These are phyloP conservation scores for Adelphocoris suturalis DNA, from an alignment of 2,888 invertebrate genomes.

Conservation along the genomic window DNA sequence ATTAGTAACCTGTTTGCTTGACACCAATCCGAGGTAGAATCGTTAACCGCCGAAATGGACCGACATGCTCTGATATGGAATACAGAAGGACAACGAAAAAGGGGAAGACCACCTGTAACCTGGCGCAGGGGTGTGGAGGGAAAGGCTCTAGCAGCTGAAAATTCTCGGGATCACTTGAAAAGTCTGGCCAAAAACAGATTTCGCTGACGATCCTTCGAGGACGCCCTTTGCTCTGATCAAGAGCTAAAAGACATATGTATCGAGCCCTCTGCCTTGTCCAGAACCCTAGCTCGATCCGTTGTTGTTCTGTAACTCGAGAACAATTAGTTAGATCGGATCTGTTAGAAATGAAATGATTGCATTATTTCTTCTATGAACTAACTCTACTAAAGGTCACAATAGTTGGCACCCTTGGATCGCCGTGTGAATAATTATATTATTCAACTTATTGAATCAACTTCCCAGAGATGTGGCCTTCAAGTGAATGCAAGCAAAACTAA, in stretches of 20 bases:
- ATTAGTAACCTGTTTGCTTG: too few species aligned
- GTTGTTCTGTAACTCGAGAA: background rate
- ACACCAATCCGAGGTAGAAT: too few species aligned
- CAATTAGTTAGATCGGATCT: background rate
- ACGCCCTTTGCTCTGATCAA: background rate
- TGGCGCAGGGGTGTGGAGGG: background rate
- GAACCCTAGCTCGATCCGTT: background rate
- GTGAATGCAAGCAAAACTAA: too few species aligned
- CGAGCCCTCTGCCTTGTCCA: background rate
- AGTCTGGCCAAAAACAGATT: background rate
- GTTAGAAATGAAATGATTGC: too few species aligned
- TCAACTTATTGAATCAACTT: too few species aligned
- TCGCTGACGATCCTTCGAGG: background rate
- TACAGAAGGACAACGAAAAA: background rate
- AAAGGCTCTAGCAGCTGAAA: background rate
- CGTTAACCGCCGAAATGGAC: too few species aligned
- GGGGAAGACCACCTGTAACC: background rate
- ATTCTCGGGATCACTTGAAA: background rate
- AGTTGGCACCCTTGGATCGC: too few species aligned
- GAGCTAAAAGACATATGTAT: constrained; percentile 45
- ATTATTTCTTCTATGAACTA: too few species aligned
- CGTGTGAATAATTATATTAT: too few species aligned
- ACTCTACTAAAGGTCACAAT: too few species aligned
- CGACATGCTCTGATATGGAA: background rate
- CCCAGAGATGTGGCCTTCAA: too few species aligned